Percentiles rank a stretch among this genome's conserved stretches.
phyloP scores from a whole-genome alignment of 2,888 invertebrate genomes.

The Apodemia hepburni region DNA sequence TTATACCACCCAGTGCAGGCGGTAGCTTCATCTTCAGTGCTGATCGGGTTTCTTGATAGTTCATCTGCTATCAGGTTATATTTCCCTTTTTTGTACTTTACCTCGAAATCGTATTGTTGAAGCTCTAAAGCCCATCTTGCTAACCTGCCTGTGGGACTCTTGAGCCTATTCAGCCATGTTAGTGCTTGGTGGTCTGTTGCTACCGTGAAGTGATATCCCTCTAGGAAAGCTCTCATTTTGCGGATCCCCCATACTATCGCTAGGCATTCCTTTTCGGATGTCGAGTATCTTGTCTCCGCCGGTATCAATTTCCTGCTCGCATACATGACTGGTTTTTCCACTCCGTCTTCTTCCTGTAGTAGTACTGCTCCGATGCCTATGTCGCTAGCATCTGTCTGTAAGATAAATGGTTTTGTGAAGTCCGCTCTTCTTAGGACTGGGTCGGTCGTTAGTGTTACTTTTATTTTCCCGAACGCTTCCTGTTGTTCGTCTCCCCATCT shows the following conservation, averaged over 20 bases:
- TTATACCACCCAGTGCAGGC: slow-evolving; percentile 20
- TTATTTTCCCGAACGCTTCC: slow-evolving; percentile 24
- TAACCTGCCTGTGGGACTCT: slow-evolving; percentile 29
- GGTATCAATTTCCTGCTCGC: slow-evolving; percentile 15
- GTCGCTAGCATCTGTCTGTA: slow-evolving; percentile 20
- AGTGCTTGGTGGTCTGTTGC: slow-evolving; percentile 37
- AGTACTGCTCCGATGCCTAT: slow-evolving; percentile 26
- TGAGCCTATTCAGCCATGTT: slow-evolving; percentile 35
- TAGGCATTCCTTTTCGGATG: slow-evolving; percentile 26
- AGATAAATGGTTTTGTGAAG: slow-evolving; percentile 22
- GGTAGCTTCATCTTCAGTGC: slow-evolving; percentile 6
- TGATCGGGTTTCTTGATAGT: background rate
- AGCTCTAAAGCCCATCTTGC: slow-evolving; percentile 34
- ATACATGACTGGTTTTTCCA: slow-evolving; percentile 26
- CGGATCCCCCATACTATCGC: slow-evolving; percentile 20
- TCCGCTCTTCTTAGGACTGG: slow-evolving; percentile 30
- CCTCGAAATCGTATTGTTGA: slow-evolving; percentile 29
- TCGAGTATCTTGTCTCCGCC: slow-evolving; percentile 20
- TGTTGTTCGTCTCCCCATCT: slow-evolving; percentile 28
- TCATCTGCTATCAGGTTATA: background rate
- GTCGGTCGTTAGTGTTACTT: slow-evolving; percentile 19
- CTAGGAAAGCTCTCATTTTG: slow-evolving; percentile 24
- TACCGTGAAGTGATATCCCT: slow-evolving; percentile 32
- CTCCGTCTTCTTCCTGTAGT: slow-evolving; percentile 20
- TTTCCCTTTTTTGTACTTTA: background rate